A percentile compares a stretch with the other conserved stretches of the same genome.
These are phyloP conservation scores for Propithecus perrieri DNA, from an alignment of 2,797 vertebrate species.

Conservation along the genomic window DNA sequence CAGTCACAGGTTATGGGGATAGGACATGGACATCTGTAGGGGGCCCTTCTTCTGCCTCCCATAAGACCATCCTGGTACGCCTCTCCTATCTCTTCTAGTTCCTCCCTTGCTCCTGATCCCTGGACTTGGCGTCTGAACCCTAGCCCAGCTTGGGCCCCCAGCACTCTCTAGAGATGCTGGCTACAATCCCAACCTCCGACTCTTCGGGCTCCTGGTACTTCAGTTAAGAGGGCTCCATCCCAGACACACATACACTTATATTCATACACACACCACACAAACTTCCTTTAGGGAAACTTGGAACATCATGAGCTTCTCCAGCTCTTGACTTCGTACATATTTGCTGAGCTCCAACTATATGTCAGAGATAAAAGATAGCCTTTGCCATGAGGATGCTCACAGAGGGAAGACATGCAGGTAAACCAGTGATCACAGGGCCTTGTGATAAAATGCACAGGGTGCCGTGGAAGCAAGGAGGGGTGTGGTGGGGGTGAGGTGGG, in stretches of 20 bases:
- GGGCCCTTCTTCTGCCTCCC: background rate
- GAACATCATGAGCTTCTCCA: background rate
- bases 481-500: fast-evolving
- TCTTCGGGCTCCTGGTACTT: background rate
- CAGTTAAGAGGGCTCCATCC: background rate
- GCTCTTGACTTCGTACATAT: background rate
- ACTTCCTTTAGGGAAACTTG: background rate
- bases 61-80: background rate
- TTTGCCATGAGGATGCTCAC: background rate
- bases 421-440: background rate
- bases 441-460: background rate
- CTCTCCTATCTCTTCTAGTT: background rate
- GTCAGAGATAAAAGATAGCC: background rate
- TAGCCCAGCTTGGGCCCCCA: background rate
- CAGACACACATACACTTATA: background rate
- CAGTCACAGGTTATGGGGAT: background rate
- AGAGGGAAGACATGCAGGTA: background rate
- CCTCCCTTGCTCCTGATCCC: background rate
- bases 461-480: background rate
- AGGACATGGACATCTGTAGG: background rate
- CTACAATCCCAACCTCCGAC: background rate
- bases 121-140: background rate
- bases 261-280: background rate
- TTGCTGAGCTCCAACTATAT: background rate
- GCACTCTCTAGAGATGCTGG: background rate